Evolutionary conservation across 2,888 invertebrate species (phyloP).

Genomic region (Horisme vitalbata): DNA sequence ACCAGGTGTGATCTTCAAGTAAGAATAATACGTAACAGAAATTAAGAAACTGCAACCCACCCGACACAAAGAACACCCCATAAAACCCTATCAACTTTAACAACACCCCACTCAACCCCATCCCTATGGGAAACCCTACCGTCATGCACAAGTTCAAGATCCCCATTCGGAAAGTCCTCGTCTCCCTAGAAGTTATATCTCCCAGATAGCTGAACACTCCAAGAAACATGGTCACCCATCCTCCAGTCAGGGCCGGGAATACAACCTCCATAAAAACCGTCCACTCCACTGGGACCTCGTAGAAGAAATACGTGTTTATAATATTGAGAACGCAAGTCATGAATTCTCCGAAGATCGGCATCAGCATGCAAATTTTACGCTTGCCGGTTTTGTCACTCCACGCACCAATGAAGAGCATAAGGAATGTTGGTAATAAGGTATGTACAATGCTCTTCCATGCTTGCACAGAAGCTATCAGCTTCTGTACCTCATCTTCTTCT

Average conservation of each 20-base stretch:
- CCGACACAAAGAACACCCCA: slow-evolving; percentile 75
- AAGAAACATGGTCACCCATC: slow-evolving; percentile 82
- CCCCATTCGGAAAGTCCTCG: slow-evolving; percentile 84
- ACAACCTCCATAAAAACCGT: slow-evolving; percentile 80
- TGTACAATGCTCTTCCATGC: slow-evolving; percentile 82
- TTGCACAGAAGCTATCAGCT: slow-evolving; percentile 78
- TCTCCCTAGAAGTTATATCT: slow-evolving; percentile 80
- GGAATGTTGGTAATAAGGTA: slow-evolving; percentile 75
- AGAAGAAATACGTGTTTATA: slow-evolving; percentile 80
- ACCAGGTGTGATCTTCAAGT: slow-evolving; percentile 73
- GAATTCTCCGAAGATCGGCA: slow-evolving; percentile 82
- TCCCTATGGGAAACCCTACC: slow-evolving; percentile 74
- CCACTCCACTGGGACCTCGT: slow-evolving; percentile 77
- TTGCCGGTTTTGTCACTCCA: slow-evolving; percentile 84
- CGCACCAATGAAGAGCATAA: slow-evolving; percentile 84
- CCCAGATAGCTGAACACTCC: slow-evolving; percentile 84
- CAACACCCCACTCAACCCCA: slow-evolving; percentile 69
- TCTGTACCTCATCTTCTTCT: slow-evolving; percentile 86
- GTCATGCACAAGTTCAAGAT: slow-evolving; percentile 76
- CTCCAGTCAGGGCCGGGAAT: slow-evolving; percentile 78
- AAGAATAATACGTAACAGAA: slow-evolving; percentile 70
- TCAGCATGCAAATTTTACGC: slow-evolving; percentile 82
- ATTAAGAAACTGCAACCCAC: slow-evolving; percentile 63
- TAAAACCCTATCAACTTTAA: slow-evolving; percentile 74
- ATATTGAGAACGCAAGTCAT: slow-evolving; percentile 76